These are phyloP conservation scores for Neocloeon triangulifer DNA, from an alignment of 1,140 invertebrate species.

Conservation along the genomic window DNA sequence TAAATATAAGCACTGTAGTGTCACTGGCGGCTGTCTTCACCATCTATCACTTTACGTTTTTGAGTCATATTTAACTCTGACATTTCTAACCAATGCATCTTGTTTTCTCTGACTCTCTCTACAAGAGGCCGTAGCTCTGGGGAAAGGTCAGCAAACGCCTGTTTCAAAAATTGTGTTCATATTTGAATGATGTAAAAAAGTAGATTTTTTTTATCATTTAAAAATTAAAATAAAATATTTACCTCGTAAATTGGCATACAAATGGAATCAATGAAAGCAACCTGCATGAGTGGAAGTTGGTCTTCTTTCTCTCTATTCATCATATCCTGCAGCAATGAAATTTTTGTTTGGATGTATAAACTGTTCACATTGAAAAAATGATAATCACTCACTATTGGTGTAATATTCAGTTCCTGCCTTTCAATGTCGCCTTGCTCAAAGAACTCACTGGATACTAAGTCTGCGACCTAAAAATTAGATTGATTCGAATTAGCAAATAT, in stretches of 20 bases:
- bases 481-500: background rate
- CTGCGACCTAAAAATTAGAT: slow-evolving; percentile 33
- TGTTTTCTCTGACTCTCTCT: slow-evolving; percentile 62
- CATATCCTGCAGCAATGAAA: slow-evolving; percentile 51
- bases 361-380: slow-evolving; percentile 1
- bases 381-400: slow-evolving; percentile 49
- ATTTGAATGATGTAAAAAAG: too few relatives aligned
- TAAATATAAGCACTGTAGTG: too few relatives aligned
- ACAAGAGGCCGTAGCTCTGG: slow-evolving; percentile 54
- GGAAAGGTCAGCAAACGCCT: slow-evolving; percentile 67
- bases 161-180: too few relatives aligned
- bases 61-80: too few relatives aligned
- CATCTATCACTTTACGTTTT: too few relatives aligned
- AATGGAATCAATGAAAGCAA: slow-evolving; percentile 88
- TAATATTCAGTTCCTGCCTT: slow-evolving; percentile 59
- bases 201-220: slow-evolving; percentile 3
- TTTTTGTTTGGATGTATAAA: too few relatives aligned
- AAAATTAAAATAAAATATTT: slow-evolving; percentile 13
- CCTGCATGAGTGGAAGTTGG: slow-evolving; percentile 86
- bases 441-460: slow-evolving; percentile 84
- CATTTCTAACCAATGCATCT: slow-evolving; percentile 57
- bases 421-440: slow-evolving; percentile 90
- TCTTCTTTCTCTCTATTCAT: slow-evolving; percentile 94
- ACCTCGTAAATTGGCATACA: slow-evolving; percentile 91
- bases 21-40: too few relatives aligned